Conservation (phyloP, 2,888 invertebrate species). For the Cheilosia scutellata region DNA sequence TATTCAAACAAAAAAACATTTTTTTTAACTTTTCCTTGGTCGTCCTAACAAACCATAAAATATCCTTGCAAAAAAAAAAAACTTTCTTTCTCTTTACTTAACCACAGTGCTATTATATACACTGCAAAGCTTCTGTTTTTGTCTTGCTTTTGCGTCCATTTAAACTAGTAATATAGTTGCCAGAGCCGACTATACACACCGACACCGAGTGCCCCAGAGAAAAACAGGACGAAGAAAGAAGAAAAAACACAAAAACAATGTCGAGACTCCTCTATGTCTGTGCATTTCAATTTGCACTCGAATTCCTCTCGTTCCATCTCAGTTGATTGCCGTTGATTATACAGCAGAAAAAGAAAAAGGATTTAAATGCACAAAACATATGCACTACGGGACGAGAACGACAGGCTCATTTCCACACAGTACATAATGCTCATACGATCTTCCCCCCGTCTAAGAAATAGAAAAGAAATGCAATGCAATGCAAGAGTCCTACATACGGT, state of each 20-base stretch:
- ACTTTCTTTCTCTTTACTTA: constrained; percentile 17
- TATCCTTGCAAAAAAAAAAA: constrained; percentile 13
- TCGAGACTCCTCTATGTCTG: constrained; percentile 40
- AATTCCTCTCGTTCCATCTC: constrained; percentile 55
- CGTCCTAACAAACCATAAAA: constrained; percentile 38
- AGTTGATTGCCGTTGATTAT: constrained; percentile 61
- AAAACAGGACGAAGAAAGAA: background rate
- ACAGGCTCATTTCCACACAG: background rate
- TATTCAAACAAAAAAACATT: constrained; percentile 6
- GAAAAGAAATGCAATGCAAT: background rate
- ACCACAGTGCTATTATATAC: constrained; percentile 46
- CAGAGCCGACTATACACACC: constrained; percentile 20
- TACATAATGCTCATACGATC: no score
- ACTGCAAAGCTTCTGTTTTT: constrained; percentile 20
- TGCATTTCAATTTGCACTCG: constrained; percentile 65
- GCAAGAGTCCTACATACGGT: background rate
- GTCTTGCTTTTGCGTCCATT: constrained; percentile 10
- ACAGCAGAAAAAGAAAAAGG: constrained; percentile 24
- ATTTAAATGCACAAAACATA: constrained; percentile 37
- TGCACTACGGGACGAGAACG: constrained; percentile 27
- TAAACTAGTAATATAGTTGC: constrained; percentile 48
- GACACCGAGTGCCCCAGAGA: constrained; percentile 12
- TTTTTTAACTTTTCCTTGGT: background rate
- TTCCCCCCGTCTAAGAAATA: background rate
- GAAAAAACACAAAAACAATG: background rate